Base-by-base conservation (phyloP, 2,113 vertebrate genomes). In the Cettia cetti region DNA sequence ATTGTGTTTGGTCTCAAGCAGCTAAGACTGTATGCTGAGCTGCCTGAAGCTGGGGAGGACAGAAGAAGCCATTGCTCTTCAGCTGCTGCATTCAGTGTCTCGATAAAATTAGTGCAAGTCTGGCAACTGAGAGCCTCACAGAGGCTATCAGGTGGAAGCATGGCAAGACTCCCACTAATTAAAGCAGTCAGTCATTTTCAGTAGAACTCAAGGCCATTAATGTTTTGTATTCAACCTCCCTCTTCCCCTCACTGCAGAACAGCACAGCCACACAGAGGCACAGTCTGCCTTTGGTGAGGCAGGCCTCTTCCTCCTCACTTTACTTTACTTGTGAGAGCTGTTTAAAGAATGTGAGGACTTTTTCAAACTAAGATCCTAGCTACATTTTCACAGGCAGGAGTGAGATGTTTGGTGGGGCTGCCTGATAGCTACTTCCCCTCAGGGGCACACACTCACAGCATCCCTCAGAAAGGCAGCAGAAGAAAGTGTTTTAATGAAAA, bases 201-300 rank as follows among this genome's bases (percentile, higher is more conserved):
- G 35, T 45, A 50, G 71, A 79, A 44, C 24, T 80, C 2, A 0
- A 27, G 63, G 54, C 49, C 20, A 5, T 40, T 28, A 21, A 42
- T 0, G 1, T 28, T 81, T 56, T 64, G 30, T 13, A 68, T 1
- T 8, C 28, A 79, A 11, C 2, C 7, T 81, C 22, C 22, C 4
- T 28, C 15, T 59, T 81, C 14, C 59, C 52, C 30, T 59, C 9
- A 0, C 44, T 71, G 54, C n/a, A 59, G 13, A 15, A 22, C 0
- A 0, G 42, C 40, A 57, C 1, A 4, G 44, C 8, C 42, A 42
- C 23, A 21, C 17, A 35, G 56, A 12, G 27, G 39, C 19, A 42
- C 33, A 47, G 39, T 13, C 42, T 76, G 57, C 37, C 24, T 72
- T 64, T 0, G 0, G 9, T 7, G 12, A 35, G 52, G 18, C 37